Evolutionary conservation across 2,888 invertebrate species (phyloP).

Genomic region (Idaea biselata): DNA sequence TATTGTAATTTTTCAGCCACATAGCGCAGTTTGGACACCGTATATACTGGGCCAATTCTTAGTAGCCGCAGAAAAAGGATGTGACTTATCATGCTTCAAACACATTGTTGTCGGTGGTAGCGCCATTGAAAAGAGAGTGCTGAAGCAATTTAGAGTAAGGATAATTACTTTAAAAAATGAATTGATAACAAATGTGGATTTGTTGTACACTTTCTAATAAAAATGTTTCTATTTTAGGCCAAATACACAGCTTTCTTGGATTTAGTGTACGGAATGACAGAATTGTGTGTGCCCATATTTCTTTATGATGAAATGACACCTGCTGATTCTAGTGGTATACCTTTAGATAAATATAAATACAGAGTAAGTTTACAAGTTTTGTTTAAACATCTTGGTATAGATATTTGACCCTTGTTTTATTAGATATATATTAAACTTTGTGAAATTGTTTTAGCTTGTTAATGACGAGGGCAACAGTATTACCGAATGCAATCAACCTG

Average conservation of each 20-base stretch:
- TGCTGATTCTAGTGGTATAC: slow-evolving; percentile 37
- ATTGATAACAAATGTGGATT: slow-evolving; percentile 9
- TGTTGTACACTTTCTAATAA: not conserved
- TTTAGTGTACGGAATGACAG: slow-evolving; percentile 51
- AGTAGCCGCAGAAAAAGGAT: slow-evolving; percentile 45
- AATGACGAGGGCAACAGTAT: slow-evolving; percentile 34
- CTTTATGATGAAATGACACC: slow-evolving; percentile 41
- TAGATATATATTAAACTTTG: not conserved
- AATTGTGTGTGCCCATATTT: slow-evolving; percentile 48
- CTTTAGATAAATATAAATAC: slow-evolving; percentile 36
- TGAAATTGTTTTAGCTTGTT: slow-evolving; percentile 35
- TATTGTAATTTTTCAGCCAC: slow-evolving; percentile 43
- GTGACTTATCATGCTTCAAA: slow-evolving; percentile 57
- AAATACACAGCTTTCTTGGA: slow-evolving; percentile 39
- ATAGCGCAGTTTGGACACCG: slow-evolving; percentile 50
- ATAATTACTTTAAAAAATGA: slow-evolving; percentile 18
- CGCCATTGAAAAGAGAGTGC: slow-evolving; percentile 46
- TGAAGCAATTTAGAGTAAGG: slow-evolving; percentile 52
- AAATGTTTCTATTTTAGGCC: slow-evolving; percentile 31
- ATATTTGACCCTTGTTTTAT: not conserved
- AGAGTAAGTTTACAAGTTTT: slow-evolving; percentile 28
- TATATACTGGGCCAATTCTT: slow-evolving; percentile 53
- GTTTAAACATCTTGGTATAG: not conserved
- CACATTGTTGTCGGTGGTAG: slow-evolving; percentile 51
- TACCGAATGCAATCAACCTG: slow-evolving; percentile 32